Base-by-base conservation (phyloP, 1,140 invertebrate genomes). In the Trachymyrmex cornetzi region DNA sequence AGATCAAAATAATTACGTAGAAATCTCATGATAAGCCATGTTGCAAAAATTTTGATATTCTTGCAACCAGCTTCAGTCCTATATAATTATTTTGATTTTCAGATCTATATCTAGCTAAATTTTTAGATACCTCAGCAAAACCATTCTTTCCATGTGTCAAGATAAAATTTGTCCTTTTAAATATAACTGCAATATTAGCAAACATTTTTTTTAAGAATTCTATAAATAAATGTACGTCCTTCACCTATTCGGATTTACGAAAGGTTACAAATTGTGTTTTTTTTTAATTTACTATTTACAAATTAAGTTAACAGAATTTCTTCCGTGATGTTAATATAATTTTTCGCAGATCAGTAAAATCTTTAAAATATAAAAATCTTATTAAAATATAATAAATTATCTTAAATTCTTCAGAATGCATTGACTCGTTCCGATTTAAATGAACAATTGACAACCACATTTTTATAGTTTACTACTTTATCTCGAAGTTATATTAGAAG, bases 211-310 rank as follows among this genome's bases (percentile, higher is more conserved):
- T 34, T 53, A 5, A 59, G 0, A 2, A 44, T 44, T 44, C 11
- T 44, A 34, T 14, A 34, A 79, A 66, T 48, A 48, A 66, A 66
- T 34, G 61, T 30, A 79, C 12, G n/a, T 77, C 11, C 61, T 48
- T 48, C n/a, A 77, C 2, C 1, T n/a, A 0, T 16, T 22, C n/a
- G 2, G 50, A 30, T 79, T 66, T 48, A 79, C 11, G 14, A 0
- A 64, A 79, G 7, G 53, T 50, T 16, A 67, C 22, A 64, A 48
- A 63, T 16, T 30, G 27, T 14, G 16, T 59, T 44, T 44, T 44
- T 38, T 44, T 16, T 55, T 9, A 55, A 75, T 44, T 53, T 24
- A 55, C n/a, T 44, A 69, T 11, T 3, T 80, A 71, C 48, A 71
- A 69, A 69, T 55, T 44, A 24, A 53, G 4, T 38, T 34, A 71